phyloP scores from a whole-genome alignment of 2,113 vertebrate genomes.

The Ptilorrhoa leucosticta region DNA sequence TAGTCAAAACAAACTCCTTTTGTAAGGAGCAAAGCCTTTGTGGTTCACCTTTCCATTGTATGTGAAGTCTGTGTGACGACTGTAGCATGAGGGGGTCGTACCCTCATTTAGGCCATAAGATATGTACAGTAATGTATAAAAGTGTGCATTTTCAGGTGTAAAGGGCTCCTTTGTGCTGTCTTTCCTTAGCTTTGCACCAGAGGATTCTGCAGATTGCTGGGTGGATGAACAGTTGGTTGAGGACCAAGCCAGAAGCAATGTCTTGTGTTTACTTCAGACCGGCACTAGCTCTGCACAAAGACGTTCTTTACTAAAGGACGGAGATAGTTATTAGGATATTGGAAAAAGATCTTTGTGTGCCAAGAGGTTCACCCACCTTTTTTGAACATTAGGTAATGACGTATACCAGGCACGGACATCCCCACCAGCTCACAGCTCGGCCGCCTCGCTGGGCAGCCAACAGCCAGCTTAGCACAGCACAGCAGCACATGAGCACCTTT shows the following conservation, averaged over 20 bases:
- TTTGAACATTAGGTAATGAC: neutral
- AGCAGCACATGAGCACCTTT: neutral
- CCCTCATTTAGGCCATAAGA: neutral
- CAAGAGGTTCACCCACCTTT: neutral
- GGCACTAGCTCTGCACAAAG: neutral
- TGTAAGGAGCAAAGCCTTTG: neutral
- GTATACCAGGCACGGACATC: rapidly evolving
- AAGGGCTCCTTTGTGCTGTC: neutral
- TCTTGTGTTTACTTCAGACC: neutral
- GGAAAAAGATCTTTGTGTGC: neutral
- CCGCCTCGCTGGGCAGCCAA: rapidly evolving
- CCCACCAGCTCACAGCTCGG: neutral
- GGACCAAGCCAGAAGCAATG: neutral
- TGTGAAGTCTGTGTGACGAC: neutral
- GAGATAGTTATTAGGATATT: neutral
- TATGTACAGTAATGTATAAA: neutral
- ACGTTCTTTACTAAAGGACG: neutral
- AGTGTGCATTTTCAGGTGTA: neutral
- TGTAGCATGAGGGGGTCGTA: rapidly evolving
- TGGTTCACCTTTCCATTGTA: neutral
- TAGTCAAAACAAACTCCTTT: neutral
- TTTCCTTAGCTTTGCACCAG: neutral
- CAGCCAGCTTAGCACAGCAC: neutral
- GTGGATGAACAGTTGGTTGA: neutral
- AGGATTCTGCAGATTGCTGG: neutral